A percentile compares a stretch with the other conserved stretches of the same genome.
phyloP scores from a whole-genome alignment of 2,113 vertebrate genomes.

The Lichenostomus cassidix region DNA sequence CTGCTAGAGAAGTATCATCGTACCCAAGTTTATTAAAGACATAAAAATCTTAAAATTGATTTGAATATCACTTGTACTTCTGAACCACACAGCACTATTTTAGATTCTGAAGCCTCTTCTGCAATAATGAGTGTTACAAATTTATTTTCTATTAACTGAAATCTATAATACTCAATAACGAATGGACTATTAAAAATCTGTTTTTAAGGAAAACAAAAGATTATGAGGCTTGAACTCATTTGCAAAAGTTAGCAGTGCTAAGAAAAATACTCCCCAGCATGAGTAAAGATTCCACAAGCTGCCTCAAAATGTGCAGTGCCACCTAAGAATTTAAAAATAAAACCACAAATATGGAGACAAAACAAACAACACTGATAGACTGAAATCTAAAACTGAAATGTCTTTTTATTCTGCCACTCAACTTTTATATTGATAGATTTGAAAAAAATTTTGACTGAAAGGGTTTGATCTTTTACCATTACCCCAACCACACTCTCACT shows the following conservation, averaged over 20 bases:
- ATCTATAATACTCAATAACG: neutral
- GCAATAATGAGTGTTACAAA: neutral
- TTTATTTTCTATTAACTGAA: neutral
- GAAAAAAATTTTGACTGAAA: neutral
- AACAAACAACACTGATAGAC: slow-evolving; percentile 13
- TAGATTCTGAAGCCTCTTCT: neutral
- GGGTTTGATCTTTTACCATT: neutral
- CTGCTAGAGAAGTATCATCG: neutral
- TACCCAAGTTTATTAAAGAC: neutral
- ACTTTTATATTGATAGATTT: neutral
- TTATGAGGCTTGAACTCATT: neutral
- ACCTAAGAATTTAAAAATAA: slow-evolving; percentile 46
- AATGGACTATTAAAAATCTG: accelerated
- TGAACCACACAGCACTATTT: neutral
- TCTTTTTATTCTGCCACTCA: neutral
- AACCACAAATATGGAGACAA: slow-evolving; percentile 47
- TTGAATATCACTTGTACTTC: neutral
- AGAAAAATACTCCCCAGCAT: neutral
- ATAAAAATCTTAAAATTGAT: neutral
- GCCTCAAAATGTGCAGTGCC: neutral
- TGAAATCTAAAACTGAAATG: neutral
- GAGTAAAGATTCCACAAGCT: slow-evolving; percentile 48
- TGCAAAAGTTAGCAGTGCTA: neutral
- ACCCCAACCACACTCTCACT: neutral
- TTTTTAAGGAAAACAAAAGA: neutral